phyloP scores from a whole-genome alignment of 2,113 vertebrate species.

The Tenebrosternarchus preto region DNA sequence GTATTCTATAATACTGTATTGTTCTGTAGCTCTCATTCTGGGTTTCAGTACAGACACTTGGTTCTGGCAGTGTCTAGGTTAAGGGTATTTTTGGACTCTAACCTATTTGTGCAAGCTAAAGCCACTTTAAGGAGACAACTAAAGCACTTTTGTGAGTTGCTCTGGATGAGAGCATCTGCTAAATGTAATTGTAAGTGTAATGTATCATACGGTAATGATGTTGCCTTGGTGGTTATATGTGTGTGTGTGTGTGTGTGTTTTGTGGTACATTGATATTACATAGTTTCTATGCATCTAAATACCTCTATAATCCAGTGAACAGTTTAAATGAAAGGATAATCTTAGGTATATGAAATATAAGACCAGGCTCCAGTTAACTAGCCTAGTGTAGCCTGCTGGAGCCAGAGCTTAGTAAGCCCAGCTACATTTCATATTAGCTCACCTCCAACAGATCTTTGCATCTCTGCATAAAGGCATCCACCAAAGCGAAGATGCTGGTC shows the following conservation, averaged over 20 bases:
- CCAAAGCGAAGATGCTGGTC: slow-evolving; percentile 79
- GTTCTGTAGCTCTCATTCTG: background rate
- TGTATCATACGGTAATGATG: background rate
- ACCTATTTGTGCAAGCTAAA: too few relatives aligned
- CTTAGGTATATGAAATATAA: background rate
- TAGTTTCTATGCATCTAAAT: background rate
- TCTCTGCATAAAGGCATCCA: slow-evolving; percentile 82
- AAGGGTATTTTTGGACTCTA: too few relatives aligned
- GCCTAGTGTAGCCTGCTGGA: background rate
- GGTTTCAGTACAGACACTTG: background rate
- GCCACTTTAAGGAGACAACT: too few relatives aligned
- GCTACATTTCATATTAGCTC: slow-evolving; percentile 6
- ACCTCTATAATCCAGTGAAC: background rate
- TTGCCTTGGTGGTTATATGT: too few relatives aligned
- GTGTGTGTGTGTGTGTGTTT: too few relatives aligned
- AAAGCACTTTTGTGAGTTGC: too few relatives aligned
- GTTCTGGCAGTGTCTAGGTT: too few relatives aligned
- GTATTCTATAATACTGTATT: too few relatives aligned
- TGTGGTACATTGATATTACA: background rate
- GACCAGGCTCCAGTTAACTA: background rate
- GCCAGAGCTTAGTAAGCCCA: slow-evolving; percentile 3
- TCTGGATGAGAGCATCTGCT: too few relatives aligned
- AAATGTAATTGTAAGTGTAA: too few relatives aligned
- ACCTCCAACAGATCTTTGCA: slow-evolving; percentile 86
- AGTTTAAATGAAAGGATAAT: background rate